Percentiles rank a stretch among this genome's conserved stretches.
phyloP scores from a whole-genome alignment of 1,140 invertebrate genomes.

The Bicyclus anynana region DNA sequence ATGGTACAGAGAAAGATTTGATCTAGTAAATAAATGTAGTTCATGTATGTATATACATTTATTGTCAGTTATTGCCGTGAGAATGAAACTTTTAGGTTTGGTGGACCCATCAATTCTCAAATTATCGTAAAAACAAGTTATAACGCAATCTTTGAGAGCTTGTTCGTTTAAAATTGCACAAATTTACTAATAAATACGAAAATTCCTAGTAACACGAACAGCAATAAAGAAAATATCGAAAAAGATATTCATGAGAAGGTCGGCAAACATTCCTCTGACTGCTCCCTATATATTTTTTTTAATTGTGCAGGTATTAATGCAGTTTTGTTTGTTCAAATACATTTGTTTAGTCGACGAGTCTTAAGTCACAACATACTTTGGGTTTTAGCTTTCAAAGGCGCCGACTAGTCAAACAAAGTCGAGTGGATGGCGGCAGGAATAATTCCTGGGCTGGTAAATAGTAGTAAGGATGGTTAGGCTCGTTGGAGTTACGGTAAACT shows the following conservation, averaged over 20 bases:
- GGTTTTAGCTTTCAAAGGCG: conserved; percentile 74
- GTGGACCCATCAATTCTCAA: too few relatives aligned
- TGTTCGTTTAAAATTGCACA: too few relatives aligned
- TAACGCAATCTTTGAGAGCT: too few relatives aligned
- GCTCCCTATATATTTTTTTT: conserved; percentile 66
- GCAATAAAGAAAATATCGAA: background rate
- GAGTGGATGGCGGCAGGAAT: conserved; percentile 57
- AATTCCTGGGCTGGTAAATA: conserved; percentile 62
- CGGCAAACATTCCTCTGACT: conserved; percentile 51
- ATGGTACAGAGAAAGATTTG: too few relatives aligned
- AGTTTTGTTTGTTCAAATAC: conserved; percentile 51
- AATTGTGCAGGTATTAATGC: conserved; percentile 67
- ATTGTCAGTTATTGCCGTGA: too few relatives aligned
- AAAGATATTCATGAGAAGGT: conserved; percentile 49
- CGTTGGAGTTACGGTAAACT: conserved; percentile 56
- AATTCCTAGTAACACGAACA: background rate
- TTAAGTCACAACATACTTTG: conserved; percentile 69
- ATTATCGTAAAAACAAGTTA: too few relatives aligned
- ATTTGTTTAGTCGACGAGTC: conserved; percentile 67
- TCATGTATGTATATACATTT: too few relatives aligned
- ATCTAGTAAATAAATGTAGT: too few relatives aligned
- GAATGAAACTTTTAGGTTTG: too few relatives aligned
- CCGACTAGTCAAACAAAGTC: conserved; percentile 59
- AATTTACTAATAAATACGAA: background rate
- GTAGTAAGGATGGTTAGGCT: conserved; percentile 33